Conservation (phyloP, 2,113 vertebrate genomes). For the Xenopus laevis region DNA sequence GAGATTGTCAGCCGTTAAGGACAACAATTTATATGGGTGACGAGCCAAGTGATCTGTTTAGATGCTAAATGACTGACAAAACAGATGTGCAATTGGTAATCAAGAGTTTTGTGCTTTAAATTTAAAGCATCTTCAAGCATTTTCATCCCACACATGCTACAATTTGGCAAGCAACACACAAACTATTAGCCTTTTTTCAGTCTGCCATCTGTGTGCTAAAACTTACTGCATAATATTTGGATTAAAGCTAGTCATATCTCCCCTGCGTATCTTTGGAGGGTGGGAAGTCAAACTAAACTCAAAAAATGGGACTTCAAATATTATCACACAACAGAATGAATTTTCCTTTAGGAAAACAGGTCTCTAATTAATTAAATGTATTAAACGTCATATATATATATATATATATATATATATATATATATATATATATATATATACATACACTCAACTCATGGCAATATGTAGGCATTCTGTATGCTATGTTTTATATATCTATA, state of each 20-base stretch:
- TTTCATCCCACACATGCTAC: slow-evolving; percentile 13
- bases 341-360: too few species aligned
- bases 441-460: too few species aligned
- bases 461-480: too few species aligned
- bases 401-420: too few species aligned
- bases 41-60: neutral
- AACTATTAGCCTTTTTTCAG: slow-evolving; percentile 5
- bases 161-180: slow-evolving; percentile 5
- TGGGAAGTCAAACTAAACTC: too few species aligned
- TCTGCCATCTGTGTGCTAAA: neutral
- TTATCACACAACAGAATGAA: too few species aligned
- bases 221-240: neutral
- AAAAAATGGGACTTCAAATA: too few species aligned
- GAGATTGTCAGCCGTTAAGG: too few species aligned
- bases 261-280: neutral
- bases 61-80: slow-evolving; percentile 20
- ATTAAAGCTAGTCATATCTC: neutral
- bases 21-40: neutral
- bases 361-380: too few species aligned
- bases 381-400: too few species aligned
- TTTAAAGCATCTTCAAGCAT: slow-evolving; percentile 24
- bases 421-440: too few species aligned
- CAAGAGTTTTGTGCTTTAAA: slow-evolving; percentile 23
- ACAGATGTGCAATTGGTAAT: slow-evolving; percentile 33
- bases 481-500: too few species aligned